Conservation (phyloP, 1,140 invertebrate species). For the Sycobia sp. region DNA sequence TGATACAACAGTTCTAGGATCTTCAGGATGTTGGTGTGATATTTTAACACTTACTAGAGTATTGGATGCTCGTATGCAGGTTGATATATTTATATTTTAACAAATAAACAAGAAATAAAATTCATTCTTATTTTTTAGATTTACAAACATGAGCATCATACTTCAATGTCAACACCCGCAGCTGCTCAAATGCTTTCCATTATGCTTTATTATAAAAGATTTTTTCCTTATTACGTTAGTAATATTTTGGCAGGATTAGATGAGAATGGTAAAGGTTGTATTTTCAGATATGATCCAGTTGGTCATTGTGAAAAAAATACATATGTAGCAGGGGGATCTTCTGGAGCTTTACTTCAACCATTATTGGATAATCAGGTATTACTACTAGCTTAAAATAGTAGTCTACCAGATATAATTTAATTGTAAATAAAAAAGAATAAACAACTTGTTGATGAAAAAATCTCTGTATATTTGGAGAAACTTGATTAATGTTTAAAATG, state of each 20-base stretch:
- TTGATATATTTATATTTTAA: constrained; percentile 43
- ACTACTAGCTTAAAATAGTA: no score
- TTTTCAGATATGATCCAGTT: constrained; percentile 96
- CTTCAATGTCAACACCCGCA: constrained; percentile 89
- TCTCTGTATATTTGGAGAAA: no score
- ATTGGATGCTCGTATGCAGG: constrained; percentile 83
- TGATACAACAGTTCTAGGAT: constrained; percentile 82
- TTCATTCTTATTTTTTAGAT: constrained; percentile 66
- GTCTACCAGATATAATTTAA: no score
- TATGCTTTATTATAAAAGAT: constrained; percentile 94
- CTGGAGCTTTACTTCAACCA: constrained; percentile 79
- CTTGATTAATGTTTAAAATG: no score
- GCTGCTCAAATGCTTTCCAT: constrained; percentile 95
- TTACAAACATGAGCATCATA: constrained; percentile 95
- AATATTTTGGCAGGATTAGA: constrained; percentile 93
- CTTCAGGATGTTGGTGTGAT: constrained; percentile 97
- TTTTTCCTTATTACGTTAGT: constrained; percentile 98
- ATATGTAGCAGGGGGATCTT: constrained; percentile 85
- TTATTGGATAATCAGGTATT: constrained; percentile 83
- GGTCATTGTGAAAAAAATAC: constrained; percentile 85
- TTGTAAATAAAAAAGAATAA: no score
- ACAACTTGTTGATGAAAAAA: no score
- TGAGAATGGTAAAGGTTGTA: constrained; percentile 86
- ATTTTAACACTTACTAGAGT: constrained; percentile 89
- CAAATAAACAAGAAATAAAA: neutral